A percentile compares a stretch with the other conserved stretches of the same genome.
Conservation (phyloP, 2,113 vertebrate species). For the Tamias sibiricus region DNA sequence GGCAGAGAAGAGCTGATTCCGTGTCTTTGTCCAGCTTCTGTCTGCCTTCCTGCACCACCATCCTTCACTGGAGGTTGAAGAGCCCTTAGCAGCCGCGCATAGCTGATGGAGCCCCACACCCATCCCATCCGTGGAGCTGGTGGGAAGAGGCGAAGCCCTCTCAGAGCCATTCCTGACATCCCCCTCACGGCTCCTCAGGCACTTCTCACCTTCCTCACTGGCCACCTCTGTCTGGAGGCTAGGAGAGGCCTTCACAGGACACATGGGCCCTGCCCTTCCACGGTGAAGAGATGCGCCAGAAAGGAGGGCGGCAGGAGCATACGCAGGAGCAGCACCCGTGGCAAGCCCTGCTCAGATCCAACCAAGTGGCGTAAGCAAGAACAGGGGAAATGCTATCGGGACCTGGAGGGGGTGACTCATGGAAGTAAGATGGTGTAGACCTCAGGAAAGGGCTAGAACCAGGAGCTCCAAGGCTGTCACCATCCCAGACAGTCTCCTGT, state of each 20-base stretch:
- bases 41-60: not conserved
- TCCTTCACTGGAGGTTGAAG: not conserved
- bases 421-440: not conserved
- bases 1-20: not conserved
- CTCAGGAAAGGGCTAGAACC: not conserved
- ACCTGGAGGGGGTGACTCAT: not conserved
- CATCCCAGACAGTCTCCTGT: not conserved
- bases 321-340: no score
- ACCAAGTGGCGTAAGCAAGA: not conserved
- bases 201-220: not conserved
- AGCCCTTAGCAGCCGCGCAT: no score
- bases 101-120: not conserved
- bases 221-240: not conserved
- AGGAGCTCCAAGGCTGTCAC: not conserved
- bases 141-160: not conserved
- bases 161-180: not conserved
- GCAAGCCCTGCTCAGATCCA: not conserved
- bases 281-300: not conserved
- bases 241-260: not conserved
- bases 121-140: not conserved
- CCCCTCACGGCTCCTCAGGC: fast-evolving
- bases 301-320: not conserved
- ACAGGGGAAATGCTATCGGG: not conserved
- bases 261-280: fast-evolving
- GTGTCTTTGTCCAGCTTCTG: not conserved